phyloP scores from a whole-genome alignment of 2,888 invertebrate genomes.

The Osmoderma eremita region DNA sequence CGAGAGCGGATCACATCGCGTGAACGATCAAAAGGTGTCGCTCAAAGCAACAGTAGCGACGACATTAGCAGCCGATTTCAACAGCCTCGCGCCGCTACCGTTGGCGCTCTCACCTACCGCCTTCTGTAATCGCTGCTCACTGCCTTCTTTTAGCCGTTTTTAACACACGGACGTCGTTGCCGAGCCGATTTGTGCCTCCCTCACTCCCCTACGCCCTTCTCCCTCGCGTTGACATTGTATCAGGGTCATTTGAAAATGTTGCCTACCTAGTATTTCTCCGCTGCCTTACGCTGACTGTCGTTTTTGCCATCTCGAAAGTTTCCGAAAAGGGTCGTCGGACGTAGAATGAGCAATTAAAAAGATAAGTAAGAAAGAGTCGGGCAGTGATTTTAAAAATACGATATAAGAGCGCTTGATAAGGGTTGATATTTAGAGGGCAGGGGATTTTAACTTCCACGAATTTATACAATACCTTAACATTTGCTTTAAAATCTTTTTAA shows the following conservation, averaged over 20 bases:
- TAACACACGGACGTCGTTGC: slow-evolving; percentile 23
- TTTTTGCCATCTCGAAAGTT: slow-evolving; percentile 14
- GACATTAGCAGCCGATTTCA: slow-evolving; percentile 42
- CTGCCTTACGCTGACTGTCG: slow-evolving; percentile 15
- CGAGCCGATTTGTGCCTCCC: slow-evolving; percentile 42
- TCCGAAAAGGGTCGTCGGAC: slow-evolving; percentile 21
- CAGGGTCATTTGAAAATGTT: slow-evolving; percentile 27
- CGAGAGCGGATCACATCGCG: slow-evolving; percentile 55
- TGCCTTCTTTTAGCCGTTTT: slow-evolving; percentile 28
- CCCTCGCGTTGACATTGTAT: slow-evolving; percentile 41
- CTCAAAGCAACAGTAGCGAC: slow-evolving; percentile 49
- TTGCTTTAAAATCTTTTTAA: no score
- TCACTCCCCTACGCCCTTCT: slow-evolving; percentile 10
- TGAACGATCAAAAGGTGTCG: slow-evolving; percentile 62
- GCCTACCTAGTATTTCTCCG: slow-evolving; percentile 8
- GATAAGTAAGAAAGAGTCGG: slow-evolving; percentile 56
- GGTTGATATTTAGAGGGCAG: slow-evolving; percentile 44
- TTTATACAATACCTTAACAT: slow-evolving; percentile 48
- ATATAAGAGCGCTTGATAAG: slow-evolving; percentile 49
- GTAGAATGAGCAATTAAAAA: slow-evolving; percentile 59
- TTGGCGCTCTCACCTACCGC: slow-evolving; percentile 15
- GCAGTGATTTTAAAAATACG: slow-evolving; percentile 57
- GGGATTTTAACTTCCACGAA: slow-evolving; percentile 26
- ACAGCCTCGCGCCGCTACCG: slow-evolving; percentile 41
- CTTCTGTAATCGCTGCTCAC: slow-evolving; percentile 1